These are phyloP conservation scores for Latrodectus hesperus DNA, from an alignment of 2,888 invertebrate genomes.

Conservation along the genomic window DNA sequence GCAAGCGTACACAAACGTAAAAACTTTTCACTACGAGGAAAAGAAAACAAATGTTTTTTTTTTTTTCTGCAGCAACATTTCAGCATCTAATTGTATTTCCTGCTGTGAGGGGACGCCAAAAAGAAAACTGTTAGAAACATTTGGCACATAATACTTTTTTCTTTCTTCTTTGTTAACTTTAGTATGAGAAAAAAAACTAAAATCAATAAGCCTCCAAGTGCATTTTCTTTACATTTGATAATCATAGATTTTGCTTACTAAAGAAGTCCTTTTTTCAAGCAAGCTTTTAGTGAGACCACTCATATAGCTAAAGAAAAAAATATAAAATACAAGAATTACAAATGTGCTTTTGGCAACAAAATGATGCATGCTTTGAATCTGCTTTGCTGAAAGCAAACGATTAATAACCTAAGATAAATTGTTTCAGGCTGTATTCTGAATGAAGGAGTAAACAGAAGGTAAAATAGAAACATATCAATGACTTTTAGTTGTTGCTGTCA, in stretches of 20 bases:
- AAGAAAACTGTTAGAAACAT: no score
- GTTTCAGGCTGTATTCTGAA: conserved; percentile 28
- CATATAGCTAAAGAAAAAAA: no score
- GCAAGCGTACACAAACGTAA: not conserved
- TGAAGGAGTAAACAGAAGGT: conserved; percentile 6
- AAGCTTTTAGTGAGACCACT: no score
- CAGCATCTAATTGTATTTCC: conserved; percentile 27
- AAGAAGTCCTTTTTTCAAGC: no score
- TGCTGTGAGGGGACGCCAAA: not conserved
- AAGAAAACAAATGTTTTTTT: conserved; percentile 8
- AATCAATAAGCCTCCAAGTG: no score
- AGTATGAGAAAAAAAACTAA: no score
- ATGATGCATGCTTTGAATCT: conserved; percentile 53
- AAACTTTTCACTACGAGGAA: not conserved
- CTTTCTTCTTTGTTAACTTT: no score
- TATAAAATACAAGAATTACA: not conserved
- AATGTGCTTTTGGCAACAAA: conserved; percentile 6
- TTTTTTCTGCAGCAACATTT: not conserved
- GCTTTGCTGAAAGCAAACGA: conserved; percentile 55
- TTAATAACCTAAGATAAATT: conserved; percentile 61
- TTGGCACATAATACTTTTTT: no score
- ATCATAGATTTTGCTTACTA: no score
- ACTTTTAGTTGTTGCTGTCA: conserved; percentile 32
- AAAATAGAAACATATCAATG: conserved; percentile 10
- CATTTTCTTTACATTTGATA: no score